Evolutionary conservation across 2,113 vertebrate genomes (phyloP), one percentile per base, ranked within the genome.

Genomic region (Quiscalus mexicanus): DNA sequence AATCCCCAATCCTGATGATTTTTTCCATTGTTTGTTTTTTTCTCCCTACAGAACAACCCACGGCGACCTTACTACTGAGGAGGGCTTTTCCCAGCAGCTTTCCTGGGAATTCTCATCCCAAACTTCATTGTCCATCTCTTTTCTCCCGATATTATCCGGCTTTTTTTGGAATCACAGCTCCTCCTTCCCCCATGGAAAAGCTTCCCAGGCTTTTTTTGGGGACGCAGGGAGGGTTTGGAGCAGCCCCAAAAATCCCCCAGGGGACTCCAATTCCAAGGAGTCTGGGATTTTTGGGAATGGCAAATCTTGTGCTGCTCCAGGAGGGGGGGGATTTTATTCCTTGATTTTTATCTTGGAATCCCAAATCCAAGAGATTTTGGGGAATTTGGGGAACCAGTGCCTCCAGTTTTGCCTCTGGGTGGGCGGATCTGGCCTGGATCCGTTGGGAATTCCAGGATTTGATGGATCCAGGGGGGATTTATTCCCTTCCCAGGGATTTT

Each of bases 31-130:
- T 19, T 30, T 27, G 5, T 18, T 28, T 30, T 14, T 21, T 41
- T 17, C 25, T n/a, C 60, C 23, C 83, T 37, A 8, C 98, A 99
- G 99, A 99, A 99, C 97, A 99, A 99, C 95, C 99, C 99, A 9
- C 97, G 99, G 15, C 98, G 99, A 96, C 99, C 99, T n/a, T 99
- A 99, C 98, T 99, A 99, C 98, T 99, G 98, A 99, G 86, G 59
- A 33, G 23, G 7, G n/a, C 19, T 74, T 23, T 74, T 74, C 69
- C 69, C 59, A 4, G 1, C 11, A 4, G 21, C 17, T 33, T 63
- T 55, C 58, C 58, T 9, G 3, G 89, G 93, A 95, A 83, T 74
- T 62, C 75, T 94, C 50, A 47, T 3, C 22, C 59, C 59, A 74
- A 94, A 58, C 68, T 78, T 19, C 88, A 17, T 93, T 63, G 4